These are phyloP conservation scores for Tyria jacobaeae DNA, from an alignment of 2,888 invertebrate genomes.

Conservation along the genomic window DNA sequence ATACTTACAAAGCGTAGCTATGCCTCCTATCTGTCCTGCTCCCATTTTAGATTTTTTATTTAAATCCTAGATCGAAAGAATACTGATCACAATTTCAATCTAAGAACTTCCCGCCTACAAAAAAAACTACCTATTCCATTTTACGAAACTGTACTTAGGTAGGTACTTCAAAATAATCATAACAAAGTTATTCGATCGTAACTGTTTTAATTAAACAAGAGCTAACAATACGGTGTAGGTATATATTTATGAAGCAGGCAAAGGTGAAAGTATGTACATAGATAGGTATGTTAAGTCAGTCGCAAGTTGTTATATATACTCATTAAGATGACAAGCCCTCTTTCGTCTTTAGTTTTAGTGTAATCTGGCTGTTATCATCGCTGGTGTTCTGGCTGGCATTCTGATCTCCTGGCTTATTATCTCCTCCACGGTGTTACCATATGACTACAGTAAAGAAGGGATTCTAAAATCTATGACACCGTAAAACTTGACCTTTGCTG, in stretches of 20 bases:
- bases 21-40: conserved; percentile 69
- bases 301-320: neutral
- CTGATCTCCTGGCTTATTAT: no score
- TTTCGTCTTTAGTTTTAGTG: no score
- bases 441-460: no score
- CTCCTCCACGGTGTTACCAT: no score
- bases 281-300: neutral
- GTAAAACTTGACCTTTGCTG: no score
- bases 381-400: no score
- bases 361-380: no score
- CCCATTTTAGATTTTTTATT: conserved; percentile 54
- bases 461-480: no score
- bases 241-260: no score
- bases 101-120: neutral
- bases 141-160: conserved; percentile 3
- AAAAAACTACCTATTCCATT: no score
- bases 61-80: neutral
- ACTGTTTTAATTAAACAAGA: conserved; percentile 11
- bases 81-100: neutral
- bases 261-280: neutral
- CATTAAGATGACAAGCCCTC: no score
- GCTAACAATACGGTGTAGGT: neutral
- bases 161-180: conserved; percentile 24
- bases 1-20: conserved; percentile 62
- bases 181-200: conserved; percentile 35